phyloP scores from a whole-genome alignment of 2,797 vertebrate species.

The Triplophysa bombifrons region DNA sequence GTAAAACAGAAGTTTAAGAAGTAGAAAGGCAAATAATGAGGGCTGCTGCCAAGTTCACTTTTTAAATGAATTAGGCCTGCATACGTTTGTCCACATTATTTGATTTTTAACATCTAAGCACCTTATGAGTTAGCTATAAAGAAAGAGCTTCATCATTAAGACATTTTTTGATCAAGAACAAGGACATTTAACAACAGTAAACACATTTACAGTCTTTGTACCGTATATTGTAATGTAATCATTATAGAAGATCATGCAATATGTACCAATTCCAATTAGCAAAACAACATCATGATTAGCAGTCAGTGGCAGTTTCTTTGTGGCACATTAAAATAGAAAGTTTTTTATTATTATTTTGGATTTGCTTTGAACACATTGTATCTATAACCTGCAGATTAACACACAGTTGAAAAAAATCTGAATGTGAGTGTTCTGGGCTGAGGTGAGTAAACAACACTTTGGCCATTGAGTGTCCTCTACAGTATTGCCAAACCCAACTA shows the following conservation, averaged over 20 bases:
- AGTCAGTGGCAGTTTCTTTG: background rate
- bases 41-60: too few relatives aligned
- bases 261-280: background rate
- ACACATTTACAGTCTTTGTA: background rate
- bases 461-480: background rate
- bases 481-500: background rate
- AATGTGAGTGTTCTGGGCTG: background rate
- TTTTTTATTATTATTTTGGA: background rate
- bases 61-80: too few relatives aligned
- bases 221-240: background rate
- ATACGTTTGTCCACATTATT: too few relatives aligned
- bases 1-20: background rate
- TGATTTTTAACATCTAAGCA: too few relatives aligned
- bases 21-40: background rate
- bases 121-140: too few relatives aligned
- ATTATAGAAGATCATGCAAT: background rate
- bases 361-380: background rate
- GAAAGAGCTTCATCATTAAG: too few relatives aligned
- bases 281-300: background rate
- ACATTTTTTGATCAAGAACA: too few relatives aligned
- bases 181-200: background rate
- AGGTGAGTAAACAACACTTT: background rate
- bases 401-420: background rate
- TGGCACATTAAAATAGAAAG: background rate
- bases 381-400: background rate